Percentiles rank a stretch among this genome's conserved stretches.
Evolutionary conservation across 2,888 invertebrate genomes (phyloP).

Genomic region (Macropis europaea): DNA sequence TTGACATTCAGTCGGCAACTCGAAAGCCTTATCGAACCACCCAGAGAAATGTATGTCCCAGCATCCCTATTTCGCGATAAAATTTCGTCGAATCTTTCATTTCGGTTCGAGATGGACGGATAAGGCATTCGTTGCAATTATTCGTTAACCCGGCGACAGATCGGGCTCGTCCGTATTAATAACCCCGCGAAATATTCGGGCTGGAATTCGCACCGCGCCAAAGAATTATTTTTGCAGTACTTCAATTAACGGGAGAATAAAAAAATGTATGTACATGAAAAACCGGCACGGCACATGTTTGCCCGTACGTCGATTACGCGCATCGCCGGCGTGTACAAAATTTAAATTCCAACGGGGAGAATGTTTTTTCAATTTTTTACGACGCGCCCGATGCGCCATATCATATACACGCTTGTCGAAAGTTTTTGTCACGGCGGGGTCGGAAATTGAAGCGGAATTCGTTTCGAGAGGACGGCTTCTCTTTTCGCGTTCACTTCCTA

Average conservation of each 20-base stretch:
- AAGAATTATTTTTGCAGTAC: too few species aligned
- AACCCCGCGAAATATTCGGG: neutral
- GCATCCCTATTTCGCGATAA: too few species aligned
- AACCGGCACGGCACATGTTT: too few species aligned
- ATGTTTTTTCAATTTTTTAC: constrained; percentile 3
- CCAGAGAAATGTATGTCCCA: too few species aligned
- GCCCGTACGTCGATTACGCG: constrained; percentile 3
- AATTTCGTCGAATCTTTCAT: neutral
- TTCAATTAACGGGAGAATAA: neutral
- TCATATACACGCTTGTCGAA: constrained; percentile 1
- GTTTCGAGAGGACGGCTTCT: too few species aligned
- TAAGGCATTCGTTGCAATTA: neutral
- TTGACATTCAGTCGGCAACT: too few species aligned
- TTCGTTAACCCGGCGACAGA: neutral
- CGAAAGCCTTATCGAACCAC: too few species aligned
- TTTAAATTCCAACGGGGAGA: constrained; percentile 8
- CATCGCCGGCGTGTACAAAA: neutral
- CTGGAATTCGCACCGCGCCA: neutral
- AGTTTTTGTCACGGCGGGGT: neutral
- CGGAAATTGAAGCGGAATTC: constrained; percentile 21
- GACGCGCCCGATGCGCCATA: neutral
- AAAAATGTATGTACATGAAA: too few species aligned
- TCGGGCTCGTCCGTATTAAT: neutral
- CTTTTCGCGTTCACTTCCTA: too few species aligned
- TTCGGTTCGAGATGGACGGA: neutral